Evolutionary conservation across 2,888 invertebrate genomes (phyloP), one percentile per base, ranked within the genome.

Genomic region (Sisyra terminalis): DNA sequence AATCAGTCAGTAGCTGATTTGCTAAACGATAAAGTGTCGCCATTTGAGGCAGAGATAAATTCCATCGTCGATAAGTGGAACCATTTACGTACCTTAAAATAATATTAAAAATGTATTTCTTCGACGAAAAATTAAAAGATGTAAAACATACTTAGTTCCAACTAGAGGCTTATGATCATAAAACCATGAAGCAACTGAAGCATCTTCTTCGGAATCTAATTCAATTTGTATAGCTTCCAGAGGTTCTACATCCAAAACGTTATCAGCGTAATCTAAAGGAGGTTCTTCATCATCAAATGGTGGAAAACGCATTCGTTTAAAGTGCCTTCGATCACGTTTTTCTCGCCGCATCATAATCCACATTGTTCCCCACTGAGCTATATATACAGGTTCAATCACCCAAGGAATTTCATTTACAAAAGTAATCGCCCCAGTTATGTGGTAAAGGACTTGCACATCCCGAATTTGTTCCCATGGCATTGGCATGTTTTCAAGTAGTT

Each of bases 401-500:
- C 97, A 96, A 2, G 98, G 98, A 54, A 99, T 98, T 70, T 99
- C 98, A 67, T 99, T 98, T 3, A 98, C 96, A 65, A 99, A 99
- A 6, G 98, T 97, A 47, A 99, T 99, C 10, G 98, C 98, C 39
- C 98, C 98, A 7, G 98, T 99, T 47, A 98, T 97, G 57, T 99
- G 98, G 60, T 98, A 99, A 17, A 98, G 67, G 6, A 93, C 94
- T 65, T 90, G 88, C 0, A 96, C 94, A 62, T 98, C 98, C 47
- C 98, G 71, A 48, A 99, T 98, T 66, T 99, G 98, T 62, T 99
- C 98, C 98, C 98, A 99, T 0, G 98, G 98, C 98, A 98, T 98
- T 0, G 98, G 98, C 98, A 99, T 99, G 62, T 99, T 99, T 62
- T 99, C 98, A 46, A 99, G 64, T 2, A 99, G 72, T 58, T 99